A percentile compares a stretch with the other conserved stretches of the same genome.
phyloP scores from a whole-genome alignment of 2,888 invertebrate genomes.

The Dromius quadrimaculatus region DNA sequence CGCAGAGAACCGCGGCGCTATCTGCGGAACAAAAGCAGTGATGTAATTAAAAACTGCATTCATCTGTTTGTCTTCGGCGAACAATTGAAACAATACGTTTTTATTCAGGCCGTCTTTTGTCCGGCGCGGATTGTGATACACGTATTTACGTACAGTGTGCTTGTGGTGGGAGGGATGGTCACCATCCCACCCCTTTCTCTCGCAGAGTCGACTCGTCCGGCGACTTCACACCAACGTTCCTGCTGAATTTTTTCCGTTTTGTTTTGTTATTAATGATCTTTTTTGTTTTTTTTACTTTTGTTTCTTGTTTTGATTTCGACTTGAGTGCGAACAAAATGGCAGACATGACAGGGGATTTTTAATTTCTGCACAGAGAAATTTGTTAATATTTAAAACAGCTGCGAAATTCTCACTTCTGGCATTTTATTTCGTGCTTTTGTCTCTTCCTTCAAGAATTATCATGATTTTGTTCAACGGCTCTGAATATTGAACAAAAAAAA shows the following conservation, averaged over 20 bases:
- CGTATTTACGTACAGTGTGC: slow-evolving; percentile 34
- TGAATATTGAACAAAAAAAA: too few species aligned
- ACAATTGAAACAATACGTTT: slow-evolving; percentile 61
- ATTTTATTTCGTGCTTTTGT: too few species aligned
- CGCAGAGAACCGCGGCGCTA: slow-evolving; percentile 32
- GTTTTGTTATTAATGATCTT: slow-evolving; percentile 52
- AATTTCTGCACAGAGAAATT: slow-evolving; percentile 27
- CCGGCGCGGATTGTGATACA: slow-evolving; percentile 53
- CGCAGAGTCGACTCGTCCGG: slow-evolving; percentile 21
- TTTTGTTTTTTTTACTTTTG: slow-evolving; percentile 41
- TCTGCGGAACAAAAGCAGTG: slow-evolving; percentile 58
- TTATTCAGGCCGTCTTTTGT: slow-evolving; percentile 59
- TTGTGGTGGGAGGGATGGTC: slow-evolving; percentile 2
- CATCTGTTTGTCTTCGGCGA: slow-evolving; percentile 60
- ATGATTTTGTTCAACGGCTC: too few species aligned
- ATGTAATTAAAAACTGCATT: slow-evolving; percentile 61
- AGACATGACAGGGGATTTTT: slow-evolving; percentile 45
- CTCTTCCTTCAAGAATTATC: too few species aligned
- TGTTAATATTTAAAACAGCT: slow-evolving; percentile 30
- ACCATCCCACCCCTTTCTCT: background rate
- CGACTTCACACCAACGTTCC: slow-evolving; percentile 47
- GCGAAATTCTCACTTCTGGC: too few species aligned
- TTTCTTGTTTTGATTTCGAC: slow-evolving; percentile 49
- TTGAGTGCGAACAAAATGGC: slow-evolving; percentile 42
- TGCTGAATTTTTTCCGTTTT: slow-evolving; percentile 44